phyloP scores from a whole-genome alignment of 2,113 vertebrate species.

The Ascaphus truei region DNA sequence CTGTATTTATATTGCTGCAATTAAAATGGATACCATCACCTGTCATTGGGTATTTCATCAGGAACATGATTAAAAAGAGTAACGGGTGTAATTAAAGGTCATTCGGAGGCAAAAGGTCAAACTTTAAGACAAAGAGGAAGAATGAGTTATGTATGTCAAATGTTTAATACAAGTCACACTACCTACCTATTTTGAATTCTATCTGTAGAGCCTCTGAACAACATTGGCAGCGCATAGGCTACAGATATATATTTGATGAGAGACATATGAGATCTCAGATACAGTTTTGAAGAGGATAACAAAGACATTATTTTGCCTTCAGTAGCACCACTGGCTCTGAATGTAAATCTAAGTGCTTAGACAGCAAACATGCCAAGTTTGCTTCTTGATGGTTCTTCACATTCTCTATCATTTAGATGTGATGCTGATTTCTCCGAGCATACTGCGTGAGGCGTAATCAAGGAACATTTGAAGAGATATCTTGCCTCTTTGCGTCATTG shows the following conservation, averaged over 20 bases:
- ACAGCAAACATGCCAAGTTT: not conserved
- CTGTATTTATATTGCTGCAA: no score
- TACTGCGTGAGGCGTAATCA: no score
- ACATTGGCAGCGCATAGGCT: not conserved
- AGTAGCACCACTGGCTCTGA: constrained; percentile 9
- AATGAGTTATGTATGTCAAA: not conserved
- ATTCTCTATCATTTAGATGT: not conserved
- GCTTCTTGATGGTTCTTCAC: not conserved
- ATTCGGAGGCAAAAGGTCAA: not conserved
- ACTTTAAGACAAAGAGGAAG: not conserved
- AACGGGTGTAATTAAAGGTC: not conserved
- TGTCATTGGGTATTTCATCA: not conserved
- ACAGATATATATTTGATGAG: constrained; percentile 23
- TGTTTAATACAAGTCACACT: not conserved
- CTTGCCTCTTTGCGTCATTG: no score
- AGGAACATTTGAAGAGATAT: no score
- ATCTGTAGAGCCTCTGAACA: not conserved
- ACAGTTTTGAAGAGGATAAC: constrained; percentile 14
- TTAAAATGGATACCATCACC: no score
- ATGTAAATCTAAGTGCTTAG: constrained; percentile 4
- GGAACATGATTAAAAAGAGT: not conserved
- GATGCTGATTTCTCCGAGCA: not conserved
- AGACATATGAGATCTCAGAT: constrained; percentile 26
- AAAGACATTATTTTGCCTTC: constrained; percentile 26
- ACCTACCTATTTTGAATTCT: constrained; percentile 10